Base-by-base conservation (phyloP, 2,113 vertebrate species). In the Chroicocephalus ridibundus region DNA sequence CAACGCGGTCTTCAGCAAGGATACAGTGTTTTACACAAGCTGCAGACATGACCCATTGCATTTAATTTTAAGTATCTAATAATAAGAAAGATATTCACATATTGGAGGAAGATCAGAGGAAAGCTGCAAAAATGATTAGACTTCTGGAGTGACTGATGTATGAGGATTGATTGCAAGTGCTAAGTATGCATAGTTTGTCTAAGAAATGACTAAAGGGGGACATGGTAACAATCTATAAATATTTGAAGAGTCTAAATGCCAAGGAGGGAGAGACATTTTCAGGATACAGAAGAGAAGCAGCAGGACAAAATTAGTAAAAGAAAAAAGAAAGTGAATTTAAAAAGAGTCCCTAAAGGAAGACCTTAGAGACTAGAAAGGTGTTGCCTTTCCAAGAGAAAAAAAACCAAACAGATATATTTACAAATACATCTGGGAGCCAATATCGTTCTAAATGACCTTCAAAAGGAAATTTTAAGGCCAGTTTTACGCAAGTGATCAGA, bases 101-200 rank as follows among this genome's bases (percentile, higher is more conserved):
- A 92, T 83, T 96, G 96, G 36, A 96, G 38, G 38, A 84, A 96
- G 85, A 96, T 94, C 65, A 94, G 92, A 94, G 94, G 76, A 91
- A 96, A 90, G 82, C 72, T 77, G 81, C 72, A 97, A 86, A 97
- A 96, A 96, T 92, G 32, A 96, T 97, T 96, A 96, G 94, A 46
- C 62, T 77, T 92, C 93, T 94, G 55, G 55, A 93, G 69, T 96
- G 96, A 94, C 71, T 97, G 96, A 97, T 97, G 90, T 86, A 94
- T 91, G 40, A 94, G 84, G 84, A 96, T 88, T 94, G 96, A 97
- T 97, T 97, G 89, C 71, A 87, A 94, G 66, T 94, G 86, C 93
- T 97, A 97, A 97, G 97, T 96, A 97, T 96, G 93, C 93, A 93
- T 74, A 94, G 90, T 94, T 97, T 97, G 72, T 93, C 78, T 95